Base-by-base conservation (phyloP, 2,797 vertebrate species). In the Ctenopoma kingsleyae region DNA sequence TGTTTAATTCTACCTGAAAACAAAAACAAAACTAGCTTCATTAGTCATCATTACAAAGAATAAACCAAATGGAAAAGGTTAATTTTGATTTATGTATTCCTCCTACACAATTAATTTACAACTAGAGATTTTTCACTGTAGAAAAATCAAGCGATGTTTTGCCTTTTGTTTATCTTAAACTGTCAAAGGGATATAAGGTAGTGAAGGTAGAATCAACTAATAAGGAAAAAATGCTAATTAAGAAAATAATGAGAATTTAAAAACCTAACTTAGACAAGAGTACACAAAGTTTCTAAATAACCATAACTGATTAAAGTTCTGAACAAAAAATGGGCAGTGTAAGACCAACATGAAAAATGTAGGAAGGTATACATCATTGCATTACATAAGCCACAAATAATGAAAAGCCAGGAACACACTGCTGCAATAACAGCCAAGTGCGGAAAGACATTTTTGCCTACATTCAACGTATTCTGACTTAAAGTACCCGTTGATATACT, bases 41-140 rank as follows among this genome's bases (percentile, higher is more conserved):
- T 46, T 53, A 0, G 67, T 63, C 11, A 59, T 44, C 10, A 13
- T 47, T 38, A 30, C 8, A 30, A n/a, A n/a, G 8, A 0, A 25
- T 17, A 9, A 68, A 68, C 6, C 4, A 5, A 4, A 57, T 61
- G 25, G 25, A 27, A 27, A 27, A 27, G 25, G 25, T 27, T 27
- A 5, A 27, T 27, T 27, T 27, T 2, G 30, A 20, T 62, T 54
- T 38, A 62, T 67, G 8, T 9, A 54, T 67, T 55, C 58, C 38
- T 67, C 64, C 47, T 19, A 65, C 36, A 11, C 57, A 63, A 68
- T 61, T 57, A 67, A 46, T 23, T 57, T 51, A 62, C 20, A 64
- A 59, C 35, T 36, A 2, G 30, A 61, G 53, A 55, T 55, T 49
- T 72, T 49, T 0, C 19, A 49, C 16, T 5, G n/a, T 41, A 38